phyloP scores from a whole-genome alignment of 2,113 vertebrate species.

The Plotosus lineatus region DNA sequence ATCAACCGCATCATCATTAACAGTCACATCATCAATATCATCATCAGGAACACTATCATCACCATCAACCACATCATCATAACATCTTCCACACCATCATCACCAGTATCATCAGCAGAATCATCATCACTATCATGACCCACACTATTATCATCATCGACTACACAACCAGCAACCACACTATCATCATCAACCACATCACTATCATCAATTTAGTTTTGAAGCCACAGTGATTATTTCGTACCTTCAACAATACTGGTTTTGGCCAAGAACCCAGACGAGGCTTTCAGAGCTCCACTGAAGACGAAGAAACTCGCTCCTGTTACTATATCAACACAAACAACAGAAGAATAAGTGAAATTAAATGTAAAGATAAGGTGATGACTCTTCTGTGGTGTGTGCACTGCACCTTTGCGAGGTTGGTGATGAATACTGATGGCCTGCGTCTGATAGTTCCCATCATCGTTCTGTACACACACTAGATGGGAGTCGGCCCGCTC shows the following conservation, averaged over 20 bases:
- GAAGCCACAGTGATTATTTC: not conserved
- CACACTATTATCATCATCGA: not conserved
- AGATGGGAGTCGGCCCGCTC: constrained; percentile 94
- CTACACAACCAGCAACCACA: too few species aligned
- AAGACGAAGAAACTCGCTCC: constrained; percentile 99
- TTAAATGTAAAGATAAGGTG: not conserved
- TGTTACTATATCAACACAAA: constrained; percentile 77
- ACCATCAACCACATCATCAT: not conserved
- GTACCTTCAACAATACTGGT: constrained; percentile 99
- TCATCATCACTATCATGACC: not conserved
- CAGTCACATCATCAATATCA: too few species aligned
- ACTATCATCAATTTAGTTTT: not conserved
- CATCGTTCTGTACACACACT: constrained; percentile 97
- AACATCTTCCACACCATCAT: too few species aligned
- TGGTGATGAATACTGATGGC: constrained; percentile 99
- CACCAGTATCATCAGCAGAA: too few species aligned
- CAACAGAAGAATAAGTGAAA: constrained; percentile 52
- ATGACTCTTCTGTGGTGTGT: not conserved
- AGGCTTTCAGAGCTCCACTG: constrained; percentile 94
- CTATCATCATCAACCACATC: not conserved
- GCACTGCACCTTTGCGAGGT: constrained; percentile 84
- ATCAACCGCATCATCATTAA: not conserved
- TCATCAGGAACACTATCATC: not conserved
- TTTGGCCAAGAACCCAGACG: constrained; percentile 94
- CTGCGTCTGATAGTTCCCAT: constrained; percentile 98